Evolutionary conservation across 2,888 invertebrate species (phyloP).

Genomic region (Ectobius pallidus): DNA sequence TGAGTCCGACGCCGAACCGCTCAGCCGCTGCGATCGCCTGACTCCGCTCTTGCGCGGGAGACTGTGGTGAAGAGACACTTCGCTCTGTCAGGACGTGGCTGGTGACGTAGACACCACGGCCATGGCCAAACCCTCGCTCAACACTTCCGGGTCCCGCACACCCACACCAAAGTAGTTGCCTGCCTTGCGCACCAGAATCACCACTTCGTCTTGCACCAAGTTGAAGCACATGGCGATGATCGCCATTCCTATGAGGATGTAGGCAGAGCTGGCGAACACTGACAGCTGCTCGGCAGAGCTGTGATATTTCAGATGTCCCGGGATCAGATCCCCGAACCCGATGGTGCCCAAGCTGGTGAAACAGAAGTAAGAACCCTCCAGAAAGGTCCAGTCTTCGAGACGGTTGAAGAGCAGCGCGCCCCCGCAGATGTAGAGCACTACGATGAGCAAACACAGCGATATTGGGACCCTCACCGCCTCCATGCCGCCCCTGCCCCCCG

Average conservation of each 20-base stretch:
- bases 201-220: slow-evolving; percentile 79
- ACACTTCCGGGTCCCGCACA: slow-evolving; percentile 44
- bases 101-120: slow-evolving; percentile 55
- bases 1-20: slow-evolving; percentile 44
- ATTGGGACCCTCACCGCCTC: slow-evolving; percentile 83
- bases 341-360: slow-evolving; percentile 72
- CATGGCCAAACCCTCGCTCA: slow-evolving; percentile 57
- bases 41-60: slow-evolving; percentile 57
- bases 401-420: slow-evolving; percentile 89
- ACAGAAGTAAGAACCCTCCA: slow-evolving; percentile 76
- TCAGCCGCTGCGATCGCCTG: background rate
- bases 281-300: slow-evolving; percentile 65
- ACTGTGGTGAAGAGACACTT: slow-evolving; percentile 56
- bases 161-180: slow-evolving; percentile 38
- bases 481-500: slow-evolving; percentile 49
- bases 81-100: slow-evolving; percentile 43
- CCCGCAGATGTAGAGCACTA: slow-evolving; percentile 84
- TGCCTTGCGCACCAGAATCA: slow-evolving; percentile 60
- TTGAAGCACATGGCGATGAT: slow-evolving; percentile 88
- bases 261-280: slow-evolving; percentile 77
- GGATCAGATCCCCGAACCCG: slow-evolving; percentile 81
- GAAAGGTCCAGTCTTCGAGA: slow-evolving; percentile 89
- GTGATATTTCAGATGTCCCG: slow-evolving; percentile 58
- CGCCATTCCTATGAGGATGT: slow-evolving; percentile 84
- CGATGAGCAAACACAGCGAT: slow-evolving; percentile 81